Evolutionary conservation across 2,797 vertebrate genomes (phyloP).

Genomic region (Aplochiton taeniatus): DNA sequence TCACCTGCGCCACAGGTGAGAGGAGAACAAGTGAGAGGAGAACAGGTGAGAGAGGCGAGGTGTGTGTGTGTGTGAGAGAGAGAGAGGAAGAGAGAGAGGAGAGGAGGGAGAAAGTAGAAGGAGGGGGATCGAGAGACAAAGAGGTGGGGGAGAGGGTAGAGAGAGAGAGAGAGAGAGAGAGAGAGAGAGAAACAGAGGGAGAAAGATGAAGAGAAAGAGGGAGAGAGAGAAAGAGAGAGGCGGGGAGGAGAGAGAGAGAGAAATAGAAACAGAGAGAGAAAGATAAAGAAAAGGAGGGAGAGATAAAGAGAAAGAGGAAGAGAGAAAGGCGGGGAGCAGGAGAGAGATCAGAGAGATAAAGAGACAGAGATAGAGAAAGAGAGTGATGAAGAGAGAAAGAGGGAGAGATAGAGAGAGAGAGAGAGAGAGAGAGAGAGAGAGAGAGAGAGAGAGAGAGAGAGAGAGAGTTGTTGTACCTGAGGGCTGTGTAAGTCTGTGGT

Average conservation of each 20-base stretch:
- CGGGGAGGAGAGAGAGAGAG: not conserved
- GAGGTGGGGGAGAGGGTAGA: no score
- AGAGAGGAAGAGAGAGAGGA: not conserved
- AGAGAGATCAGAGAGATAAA: not conserved
- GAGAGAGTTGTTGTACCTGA: slow-evolving; percentile 79
- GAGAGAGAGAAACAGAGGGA: not conserved
- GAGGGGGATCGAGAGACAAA: not conserved
- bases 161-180: no score
- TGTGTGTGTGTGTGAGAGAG: not conserved
- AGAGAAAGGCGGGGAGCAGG: no score
- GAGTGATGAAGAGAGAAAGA: not conserved
- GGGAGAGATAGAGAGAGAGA: not conserved
- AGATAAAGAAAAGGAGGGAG: not conserved
- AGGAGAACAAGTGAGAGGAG: not conserved
- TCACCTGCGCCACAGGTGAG: slow-evolving; percentile 76
- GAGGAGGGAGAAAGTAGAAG: not conserved
- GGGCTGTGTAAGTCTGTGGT: slow-evolving; percentile 97
- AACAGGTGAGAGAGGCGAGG: not conserved
- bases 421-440: not conserved
- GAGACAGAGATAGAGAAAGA: not conserved
- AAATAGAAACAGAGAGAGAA: not conserved
- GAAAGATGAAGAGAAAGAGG: not conserved
- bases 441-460: not conserved
- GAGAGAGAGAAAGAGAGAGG: not conserved
- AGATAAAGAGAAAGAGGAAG: not conserved